phyloP scores from a whole-genome alignment of 2,888 invertebrate genomes.

The Ceramica pisi region DNA sequence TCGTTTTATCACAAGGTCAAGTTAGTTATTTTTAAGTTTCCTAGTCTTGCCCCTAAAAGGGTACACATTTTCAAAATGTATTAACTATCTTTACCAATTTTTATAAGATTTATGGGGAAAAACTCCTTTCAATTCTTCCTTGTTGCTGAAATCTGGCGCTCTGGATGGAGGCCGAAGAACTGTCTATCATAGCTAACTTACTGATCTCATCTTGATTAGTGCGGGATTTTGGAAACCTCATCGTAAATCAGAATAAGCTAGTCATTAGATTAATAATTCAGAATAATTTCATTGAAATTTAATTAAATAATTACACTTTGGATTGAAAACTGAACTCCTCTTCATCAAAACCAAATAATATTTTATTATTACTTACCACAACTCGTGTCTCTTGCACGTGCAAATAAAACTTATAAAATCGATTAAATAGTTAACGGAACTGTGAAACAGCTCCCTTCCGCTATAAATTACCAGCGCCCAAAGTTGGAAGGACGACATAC shows the following conservation, averaged over 20 bases:
- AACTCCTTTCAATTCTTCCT: constrained; percentile 1
- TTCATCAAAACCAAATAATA: neutral
- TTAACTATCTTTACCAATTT: too few species aligned
- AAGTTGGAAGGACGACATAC: constrained; percentile 1
- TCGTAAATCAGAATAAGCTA: too few species aligned
- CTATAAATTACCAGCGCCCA: neutral
- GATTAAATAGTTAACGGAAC: constrained; percentile 3
- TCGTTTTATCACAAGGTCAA: too few species aligned
- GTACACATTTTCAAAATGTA: too few species aligned
- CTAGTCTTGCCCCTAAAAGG: too few species aligned
- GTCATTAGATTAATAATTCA: constrained; percentile 18
- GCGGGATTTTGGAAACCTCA: neutral
- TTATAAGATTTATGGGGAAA: constrained; percentile 8
- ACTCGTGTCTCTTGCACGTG: neutral
- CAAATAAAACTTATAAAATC: constrained; percentile 1
- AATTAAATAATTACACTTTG: neutral
- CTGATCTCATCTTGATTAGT: constrained; percentile 21
- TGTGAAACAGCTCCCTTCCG: neutral
- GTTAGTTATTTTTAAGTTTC: too few species aligned
- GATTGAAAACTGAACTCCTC: neutral
- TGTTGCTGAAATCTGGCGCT: constrained; percentile 5
- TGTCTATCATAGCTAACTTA: constrained; percentile 17
- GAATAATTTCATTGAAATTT: neutral
- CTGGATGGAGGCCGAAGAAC: neutral
- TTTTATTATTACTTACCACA: neutral